Percentiles rank a stretch among this genome's conserved stretches.
Evolutionary conservation across 2,888 invertebrate genomes (phyloP).

Genomic region (Drosophila koepferae): DNA sequence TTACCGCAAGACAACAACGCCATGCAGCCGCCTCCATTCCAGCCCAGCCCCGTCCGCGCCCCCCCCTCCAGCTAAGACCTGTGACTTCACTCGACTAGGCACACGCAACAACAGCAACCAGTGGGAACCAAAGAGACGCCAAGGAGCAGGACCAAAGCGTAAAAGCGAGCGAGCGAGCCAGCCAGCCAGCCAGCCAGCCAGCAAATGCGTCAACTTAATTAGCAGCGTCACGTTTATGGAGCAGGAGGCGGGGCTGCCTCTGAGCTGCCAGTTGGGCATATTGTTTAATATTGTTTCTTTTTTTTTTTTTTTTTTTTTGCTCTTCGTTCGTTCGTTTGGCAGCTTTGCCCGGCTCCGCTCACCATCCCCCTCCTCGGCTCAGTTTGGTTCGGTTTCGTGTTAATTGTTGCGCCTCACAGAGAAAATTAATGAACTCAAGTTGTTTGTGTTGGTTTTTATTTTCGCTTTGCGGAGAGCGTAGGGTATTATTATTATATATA

Average conservation of each 20-base stretch:
- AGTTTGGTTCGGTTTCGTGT: conserved; percentile 68
- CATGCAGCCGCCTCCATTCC: not conserved
- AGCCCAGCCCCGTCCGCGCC: not conserved
- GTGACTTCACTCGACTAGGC: conserved; percentile 43
- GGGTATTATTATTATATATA: conserved; percentile 7
- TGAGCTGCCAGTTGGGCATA: conserved; percentile 56
- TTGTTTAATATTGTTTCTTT: conserved; percentile 70
- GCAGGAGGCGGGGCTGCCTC: not conserved
- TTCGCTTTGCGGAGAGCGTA: conserved; percentile 29
- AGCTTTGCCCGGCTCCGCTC: not conserved
- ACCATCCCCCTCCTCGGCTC: not conserved
- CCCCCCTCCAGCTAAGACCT: conserved; percentile 5
- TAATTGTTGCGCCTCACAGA: conserved; percentile 79
- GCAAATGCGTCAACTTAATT: conserved; percentile 80
- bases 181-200: conserved; percentile 56
- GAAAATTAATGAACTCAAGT: conserved; percentile 79
- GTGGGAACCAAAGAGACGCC: not conserved
- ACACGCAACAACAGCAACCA: conserved; percentile 16
- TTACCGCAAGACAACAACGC: conserved; percentile 53
- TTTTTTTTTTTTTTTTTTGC: conserved; percentile 29
- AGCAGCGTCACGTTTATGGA: conserved; percentile 75
- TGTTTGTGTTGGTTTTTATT: conserved; percentile 71
- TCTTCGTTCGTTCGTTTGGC: conserved; percentile 3
- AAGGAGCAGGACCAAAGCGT: conserved; percentile 34
- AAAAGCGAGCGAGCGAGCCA: conserved; percentile 41